Base-by-base conservation (phyloP, 2,888 invertebrate genomes). In the Subacronicta megacephala region DNA sequence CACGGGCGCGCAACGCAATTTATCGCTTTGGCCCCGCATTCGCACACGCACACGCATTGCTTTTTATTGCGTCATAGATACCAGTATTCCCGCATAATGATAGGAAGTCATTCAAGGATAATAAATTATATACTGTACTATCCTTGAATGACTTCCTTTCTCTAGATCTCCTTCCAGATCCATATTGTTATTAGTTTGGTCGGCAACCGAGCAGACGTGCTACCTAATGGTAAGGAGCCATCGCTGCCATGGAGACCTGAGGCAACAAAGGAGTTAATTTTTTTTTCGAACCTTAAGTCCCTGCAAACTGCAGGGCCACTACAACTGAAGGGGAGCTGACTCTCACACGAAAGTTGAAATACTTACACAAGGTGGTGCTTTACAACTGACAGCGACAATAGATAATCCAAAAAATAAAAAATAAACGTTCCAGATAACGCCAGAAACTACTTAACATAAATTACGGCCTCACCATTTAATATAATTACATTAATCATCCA, bases 1-100 rank as follows among this genome's bases (percentile, higher is more conserved):
- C 83, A 85, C 77, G 61, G 64, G 43, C 31, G 52, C 33, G 71
- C 67, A 71, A 65, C 64, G 61, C 77, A 75, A 83, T 84, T 84
- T 84, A 85, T 84, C 75, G 80, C 67, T 74, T 68, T 72, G 72
- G 72, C 70, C 72, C 77, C 69, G 64, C 75, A 78, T 77, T 76
- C 71, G 62, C 78, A 78, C 81, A 78, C 82, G 72, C 69, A 62
- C 58, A 72, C 73, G 58, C 75, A 68, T 69, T 58, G 71, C 57
- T 80, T 82, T 82, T 81, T 82, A 80, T 82, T 78, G 76, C 77
- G 66, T 75, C 68, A 73, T 75, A 72, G 72, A 71, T 75, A 77
- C 74, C 71, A 61, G 66, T 72, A 71, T 77, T 78, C 69, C 69
- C 61, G 61, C 47, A 67, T 69, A 65, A 59, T 55, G 46, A 70